phyloP scores from a whole-genome alignment of 2,888 invertebrate species.

The Caenorhabditis becei region DNA sequence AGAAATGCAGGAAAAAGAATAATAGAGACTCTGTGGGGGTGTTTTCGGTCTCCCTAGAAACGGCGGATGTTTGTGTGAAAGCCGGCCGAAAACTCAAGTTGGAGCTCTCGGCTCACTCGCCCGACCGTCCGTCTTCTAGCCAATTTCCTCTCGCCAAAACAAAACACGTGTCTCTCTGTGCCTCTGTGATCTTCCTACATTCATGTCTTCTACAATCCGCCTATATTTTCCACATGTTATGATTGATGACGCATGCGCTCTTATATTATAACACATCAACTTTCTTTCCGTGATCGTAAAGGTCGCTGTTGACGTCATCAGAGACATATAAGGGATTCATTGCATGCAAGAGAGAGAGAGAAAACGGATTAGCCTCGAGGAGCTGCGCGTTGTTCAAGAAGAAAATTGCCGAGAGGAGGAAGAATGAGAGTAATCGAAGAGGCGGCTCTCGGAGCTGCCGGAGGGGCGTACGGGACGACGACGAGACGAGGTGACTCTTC shows the following conservation, averaged over 20 bases:
- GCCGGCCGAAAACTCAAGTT: too few relatives aligned
- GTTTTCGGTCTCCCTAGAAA: constrained; percentile 7
- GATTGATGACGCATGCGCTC: constrained; percentile 12
- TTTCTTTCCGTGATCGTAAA: background rate
- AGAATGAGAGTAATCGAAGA: background rate
- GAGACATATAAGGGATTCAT: background rate
- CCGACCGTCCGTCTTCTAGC: background rate
- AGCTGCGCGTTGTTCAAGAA: constrained; percentile 2
- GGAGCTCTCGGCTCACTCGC: too few relatives aligned
- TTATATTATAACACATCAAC: background rate
- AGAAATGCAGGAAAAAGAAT: background rate
- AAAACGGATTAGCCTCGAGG: constrained; percentile 3
- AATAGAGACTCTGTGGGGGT: background rate
- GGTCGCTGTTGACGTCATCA: background rate
- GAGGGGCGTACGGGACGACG: background rate
- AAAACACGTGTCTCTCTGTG: background rate
- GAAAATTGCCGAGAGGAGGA: background rate
- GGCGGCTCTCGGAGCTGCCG: background rate
- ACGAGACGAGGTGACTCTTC: background rate
- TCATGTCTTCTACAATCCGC: background rate
- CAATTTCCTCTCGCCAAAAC: background rate
- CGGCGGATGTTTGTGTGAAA: background rate
- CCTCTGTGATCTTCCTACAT: background rate
- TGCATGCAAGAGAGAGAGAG: background rate
- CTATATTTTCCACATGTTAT: constrained; percentile 4